Conservation (phyloP, 2,888 invertebrate genomes). For the Eupithecia tripunctaria region DNA sequence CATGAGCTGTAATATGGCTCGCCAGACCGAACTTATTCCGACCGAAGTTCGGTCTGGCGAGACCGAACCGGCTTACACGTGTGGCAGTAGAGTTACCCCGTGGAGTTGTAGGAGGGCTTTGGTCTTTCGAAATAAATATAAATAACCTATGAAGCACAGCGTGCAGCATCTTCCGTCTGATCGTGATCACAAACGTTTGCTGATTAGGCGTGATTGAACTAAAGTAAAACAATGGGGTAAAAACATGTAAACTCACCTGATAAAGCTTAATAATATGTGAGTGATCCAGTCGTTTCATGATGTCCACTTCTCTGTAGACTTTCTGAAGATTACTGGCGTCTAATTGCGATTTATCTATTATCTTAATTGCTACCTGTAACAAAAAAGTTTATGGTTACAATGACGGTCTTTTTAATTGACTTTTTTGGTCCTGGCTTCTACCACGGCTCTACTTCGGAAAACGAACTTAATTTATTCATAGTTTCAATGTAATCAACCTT, state of each 20-base stretch:
- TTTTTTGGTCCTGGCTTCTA: neutral
- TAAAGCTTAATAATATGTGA: slow-evolving; percentile 99
- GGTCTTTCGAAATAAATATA: no score
- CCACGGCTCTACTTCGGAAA: no score
- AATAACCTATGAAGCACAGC: no score
- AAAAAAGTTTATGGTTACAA: slow-evolving; percentile 48
- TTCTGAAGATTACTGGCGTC: slow-evolving; percentile 96
- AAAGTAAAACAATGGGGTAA: slow-evolving; percentile 5
- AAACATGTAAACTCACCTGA: slow-evolving; percentile 86
- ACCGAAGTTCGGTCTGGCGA: no score
- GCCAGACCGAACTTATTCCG: no score
- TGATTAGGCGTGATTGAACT: no score
- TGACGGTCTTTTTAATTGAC: neutral
- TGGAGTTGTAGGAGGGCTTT: no score
- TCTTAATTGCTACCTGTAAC: slow-evolving; percentile 97
- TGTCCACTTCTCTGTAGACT: slow-evolving; percentile 98
- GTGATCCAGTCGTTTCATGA: slow-evolving; percentile 98
- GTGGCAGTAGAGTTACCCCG: no score
- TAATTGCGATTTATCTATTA: slow-evolving; percentile 96
- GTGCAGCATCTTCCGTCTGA: no score
- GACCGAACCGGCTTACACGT: no score
- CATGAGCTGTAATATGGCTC: no score
- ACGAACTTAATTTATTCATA: neutral
- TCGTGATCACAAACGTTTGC: no score
- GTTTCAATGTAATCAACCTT: neutral